Base-by-base conservation (phyloP, 2,888 invertebrate species). In the Caenorhabditis parvicauda region DNA sequence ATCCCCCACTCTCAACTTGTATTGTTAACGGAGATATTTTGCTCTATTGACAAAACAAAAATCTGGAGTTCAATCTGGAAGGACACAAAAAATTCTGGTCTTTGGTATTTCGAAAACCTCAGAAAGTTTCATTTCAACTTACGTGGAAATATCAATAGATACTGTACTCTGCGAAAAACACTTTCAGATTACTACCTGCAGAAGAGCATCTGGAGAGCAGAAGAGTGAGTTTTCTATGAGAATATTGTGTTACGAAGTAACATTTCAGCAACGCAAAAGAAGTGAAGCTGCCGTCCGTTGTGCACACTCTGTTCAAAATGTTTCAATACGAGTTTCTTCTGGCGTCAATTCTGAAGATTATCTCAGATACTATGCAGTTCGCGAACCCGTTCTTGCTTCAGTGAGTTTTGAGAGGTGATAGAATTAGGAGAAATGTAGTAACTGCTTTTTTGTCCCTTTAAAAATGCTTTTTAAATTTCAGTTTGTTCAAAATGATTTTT, bases 311-410 rank as follows among this genome's bases (percentile, higher is more conserved):
- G 44, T 87, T 89, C 70, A 88, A 88, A 81, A 89, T 92, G 4
- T 95, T 93, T 82, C 91, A 93, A 44, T 87, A 88, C 1, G 89
- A 89, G 53, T 92, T 93, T 81, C 61, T 92, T 1, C 88, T 91
- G 74, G 92, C 93, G n/a, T 86, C 90, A 0, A 29, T 57, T 1
- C 51, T 79, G 48, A 79, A 79, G 58, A 43, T 72, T n/a, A 45
- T 61, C 25, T 72, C 78, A 2, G 79, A 79, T 46, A 70, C 74
- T 3, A 82, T 95, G 51, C 89, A 89, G 67, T 96, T 96, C 83
- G 86, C 89, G 39, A 91, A 90, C 73, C 96, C 96, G 0, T 89
- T 91, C 83, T 85, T 96, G 75, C 86, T 93, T 60, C 88, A 87
- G 92, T 91, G 84, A 87, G 83, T 48, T 29, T 29, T n/a, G 28